phyloP scores from a whole-genome alignment of 1,140 invertebrate genomes.

The Diabrotica virgifera region DNA sequence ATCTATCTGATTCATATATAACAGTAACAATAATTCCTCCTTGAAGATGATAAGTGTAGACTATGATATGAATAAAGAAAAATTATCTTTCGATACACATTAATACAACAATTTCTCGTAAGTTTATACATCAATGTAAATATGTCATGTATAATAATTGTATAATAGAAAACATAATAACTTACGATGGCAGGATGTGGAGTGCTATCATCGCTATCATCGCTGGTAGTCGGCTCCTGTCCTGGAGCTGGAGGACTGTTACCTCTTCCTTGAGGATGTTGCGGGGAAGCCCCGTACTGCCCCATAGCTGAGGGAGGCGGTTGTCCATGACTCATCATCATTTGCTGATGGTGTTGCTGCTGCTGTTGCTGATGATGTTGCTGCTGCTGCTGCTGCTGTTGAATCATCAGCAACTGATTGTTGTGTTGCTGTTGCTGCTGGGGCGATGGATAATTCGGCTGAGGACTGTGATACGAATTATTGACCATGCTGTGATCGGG shows the following conservation, averaged over 20 bases:
- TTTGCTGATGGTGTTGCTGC: slow-evolving; percentile 55
- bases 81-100: no score
- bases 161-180: background rate
- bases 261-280: slow-evolving; percentile 58
- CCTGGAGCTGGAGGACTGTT: slow-evolving; percentile 57
- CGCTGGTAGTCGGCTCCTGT: slow-evolving; percentile 69
- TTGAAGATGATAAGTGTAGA: no score
- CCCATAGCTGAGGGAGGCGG: slow-evolving; percentile 49
- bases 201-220: slow-evolving; percentile 85
- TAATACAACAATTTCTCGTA: no score
- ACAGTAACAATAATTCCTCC: no score
- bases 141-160: background rate
- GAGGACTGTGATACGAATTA: slow-evolving; percentile 46
- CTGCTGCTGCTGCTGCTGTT: slow-evolving; percentile 53
- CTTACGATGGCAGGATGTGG: slow-evolving; percentile 65
- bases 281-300: slow-evolving; percentile 54
- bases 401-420: slow-evolving; percentile 10
- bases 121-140: background rate
- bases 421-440: slow-evolving; percentile 55
- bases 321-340: slow-evolving; percentile 58
- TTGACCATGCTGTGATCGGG: slow-evolving; percentile 55
- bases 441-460: slow-evolving; percentile 41
- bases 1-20: no score
- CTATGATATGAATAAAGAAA: no score
- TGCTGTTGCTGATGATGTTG: slow-evolving; percentile 59